Conservation (phyloP, 2,797 vertebrate genomes). For the Rhinophrynus dorsalis region DNA sequence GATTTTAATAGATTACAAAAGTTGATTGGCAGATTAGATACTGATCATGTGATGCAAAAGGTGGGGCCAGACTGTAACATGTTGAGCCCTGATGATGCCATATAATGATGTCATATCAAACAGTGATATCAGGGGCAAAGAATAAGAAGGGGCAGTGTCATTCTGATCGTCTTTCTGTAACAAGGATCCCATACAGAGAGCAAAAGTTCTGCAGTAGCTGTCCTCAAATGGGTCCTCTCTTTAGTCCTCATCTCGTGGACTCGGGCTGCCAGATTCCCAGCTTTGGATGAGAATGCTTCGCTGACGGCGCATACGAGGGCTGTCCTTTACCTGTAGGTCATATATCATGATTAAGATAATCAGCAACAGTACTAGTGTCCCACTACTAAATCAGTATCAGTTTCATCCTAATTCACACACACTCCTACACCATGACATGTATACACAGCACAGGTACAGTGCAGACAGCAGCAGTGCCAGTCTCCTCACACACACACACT, state of each 20-base stretch:
- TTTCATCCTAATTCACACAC: not conserved
- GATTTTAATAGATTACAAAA: slow-evolving; percentile 43
- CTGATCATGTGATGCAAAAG: slow-evolving; percentile 28
- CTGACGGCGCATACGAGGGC: slow-evolving; percentile 58
- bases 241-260: slow-evolving; percentile 4
- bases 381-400: not conserved
- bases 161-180: not conserved
- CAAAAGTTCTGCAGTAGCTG: not conserved
- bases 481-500: too few species aligned
- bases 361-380: not conserved
- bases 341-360: too few species aligned
- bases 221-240: not conserved
- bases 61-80: not conserved
- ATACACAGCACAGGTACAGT: not conserved
- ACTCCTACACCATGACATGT: not conserved
- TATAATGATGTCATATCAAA: slow-evolving; percentile 1
- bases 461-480: not conserved
- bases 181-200: not conserved
- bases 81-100: not conserved
- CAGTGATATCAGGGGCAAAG: not conserved
- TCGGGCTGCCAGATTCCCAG: slow-evolving; percentile 68
- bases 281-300: slow-evolving; percentile 67
- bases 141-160: slow-evolving; percentile 20
- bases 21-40: slow-evolving; percentile 45
- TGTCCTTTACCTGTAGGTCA: slow-evolving; percentile 59